A percentile compares a stretch with the other conserved stretches of the same genome.
Conservation (phyloP, 2,888 invertebrate species). For the Pollenia griseotomentosa region DNA sequence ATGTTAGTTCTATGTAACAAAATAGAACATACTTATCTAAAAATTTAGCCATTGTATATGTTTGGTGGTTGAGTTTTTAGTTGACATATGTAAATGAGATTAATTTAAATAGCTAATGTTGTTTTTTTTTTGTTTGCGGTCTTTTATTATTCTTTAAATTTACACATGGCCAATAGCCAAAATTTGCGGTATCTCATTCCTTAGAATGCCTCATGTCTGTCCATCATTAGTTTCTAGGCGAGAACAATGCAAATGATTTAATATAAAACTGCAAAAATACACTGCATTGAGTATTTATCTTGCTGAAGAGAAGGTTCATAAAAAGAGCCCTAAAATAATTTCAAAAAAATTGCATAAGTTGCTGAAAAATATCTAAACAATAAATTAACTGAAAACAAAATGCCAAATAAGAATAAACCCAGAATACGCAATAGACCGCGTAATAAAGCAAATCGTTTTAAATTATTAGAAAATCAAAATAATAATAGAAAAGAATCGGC, state of each 20-base stretch:
- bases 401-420: slow-evolving; percentile 77
- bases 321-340: slow-evolving; percentile 16
- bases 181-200: slow-evolving; percentile 50
- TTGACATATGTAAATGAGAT: slow-evolving; percentile 37
- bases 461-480: slow-evolving; percentile 53
- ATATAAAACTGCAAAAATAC: slow-evolving; percentile 21
- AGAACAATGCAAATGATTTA: slow-evolving; percentile 59
- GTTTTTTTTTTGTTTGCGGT: neutral
- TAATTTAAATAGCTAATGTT: slow-evolving; percentile 61
- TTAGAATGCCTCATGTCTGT: slow-evolving; percentile 13
- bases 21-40: neutral
- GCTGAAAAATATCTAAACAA: slow-evolving; percentile 30
- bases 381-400: slow-evolving; percentile 66
- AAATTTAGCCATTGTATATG: neutral
- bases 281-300: slow-evolving; percentile 43
- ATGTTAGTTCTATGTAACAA: slow-evolving; percentile 3
- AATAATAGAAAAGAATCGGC: neutral
- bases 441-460: slow-evolving; percentile 79
- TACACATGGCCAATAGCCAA: slow-evolving; percentile 71
- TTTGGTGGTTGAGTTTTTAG: slow-evolving; percentile 36
- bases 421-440: slow-evolving; percentile 79
- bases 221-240: slow-evolving; percentile 7
- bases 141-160: slow-evolving; percentile 30
- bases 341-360: slow-evolving; percentile 73
- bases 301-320: slow-evolving; percentile 55